Evolutionary conservation across 2,797 vertebrate species (phyloP).

Genomic region (Prunella strophiata): DNA sequence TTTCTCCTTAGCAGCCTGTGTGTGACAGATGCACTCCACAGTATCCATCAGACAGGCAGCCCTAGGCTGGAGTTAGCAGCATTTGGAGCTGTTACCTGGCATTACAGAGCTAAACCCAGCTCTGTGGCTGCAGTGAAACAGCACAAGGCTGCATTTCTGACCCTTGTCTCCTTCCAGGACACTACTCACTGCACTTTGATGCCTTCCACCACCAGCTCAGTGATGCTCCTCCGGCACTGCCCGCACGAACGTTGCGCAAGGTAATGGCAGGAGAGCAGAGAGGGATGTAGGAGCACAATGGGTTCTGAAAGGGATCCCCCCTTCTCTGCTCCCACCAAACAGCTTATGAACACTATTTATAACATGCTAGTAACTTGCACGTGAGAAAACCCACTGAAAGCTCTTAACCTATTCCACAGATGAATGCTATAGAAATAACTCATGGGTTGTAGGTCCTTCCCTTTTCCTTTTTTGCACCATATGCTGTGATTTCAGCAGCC

Average conservation of each 20-base stretch:
- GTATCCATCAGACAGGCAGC: not conserved
- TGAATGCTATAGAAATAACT: not conserved
- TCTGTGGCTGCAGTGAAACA: not conserved
- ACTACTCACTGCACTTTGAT: conserved; percentile 97
- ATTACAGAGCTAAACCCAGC: not conserved
- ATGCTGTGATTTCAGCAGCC: not conserved
- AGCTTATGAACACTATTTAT: not conserved
- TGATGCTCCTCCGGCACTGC: conserved; percentile 92
- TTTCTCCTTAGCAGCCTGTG: not conserved
- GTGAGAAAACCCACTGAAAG: not conserved
- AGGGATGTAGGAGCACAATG: not conserved
- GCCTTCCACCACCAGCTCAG: conserved; percentile 95
- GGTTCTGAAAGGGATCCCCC: not conserved
- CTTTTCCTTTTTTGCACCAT: not conserved
- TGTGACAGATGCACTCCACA: not conserved
- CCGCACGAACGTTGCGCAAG: conserved; percentile 95
- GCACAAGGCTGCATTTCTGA: not conserved
- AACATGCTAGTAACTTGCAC: not conserved
- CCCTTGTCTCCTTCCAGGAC: conserved; percentile 83
- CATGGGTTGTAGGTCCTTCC: not conserved
- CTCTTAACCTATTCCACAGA: not conserved
- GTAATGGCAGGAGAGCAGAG: conserved; percentile 75
- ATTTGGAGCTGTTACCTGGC: not conserved
- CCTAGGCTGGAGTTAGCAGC: not conserved
- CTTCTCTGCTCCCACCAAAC: not conserved